A percentile compares a stretch with the other conserved stretches of the same genome.
These are phyloP conservation scores for Pocillopora damicornis DNA, from an alignment of 64 coral and sea anemone genomes.

Conservation along the genomic window DNA sequence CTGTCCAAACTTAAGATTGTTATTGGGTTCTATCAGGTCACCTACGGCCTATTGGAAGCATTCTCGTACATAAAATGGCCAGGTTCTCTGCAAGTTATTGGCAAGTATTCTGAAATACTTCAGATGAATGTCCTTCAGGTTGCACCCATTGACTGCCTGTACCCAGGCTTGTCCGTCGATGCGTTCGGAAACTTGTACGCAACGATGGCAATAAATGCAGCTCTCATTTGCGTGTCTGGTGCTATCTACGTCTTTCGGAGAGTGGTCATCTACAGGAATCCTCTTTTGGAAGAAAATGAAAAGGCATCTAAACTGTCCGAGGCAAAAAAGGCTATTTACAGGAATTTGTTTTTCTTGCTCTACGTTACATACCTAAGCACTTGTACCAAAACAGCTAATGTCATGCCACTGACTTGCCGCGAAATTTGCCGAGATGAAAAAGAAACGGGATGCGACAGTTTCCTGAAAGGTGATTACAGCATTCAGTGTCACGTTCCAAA, in stretches of 20 bases:
- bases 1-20: neutral
- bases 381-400: conserved; percentile 1
- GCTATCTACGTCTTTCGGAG: neutral
- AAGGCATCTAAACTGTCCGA: neutral
- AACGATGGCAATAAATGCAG: conserved; percentile 8
- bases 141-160: neutral
- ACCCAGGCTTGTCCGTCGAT: neutral
- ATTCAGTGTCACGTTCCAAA: neutral
- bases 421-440: conserved; percentile 31
- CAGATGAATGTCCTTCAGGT: conserved; percentile 11
- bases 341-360: conserved; percentile 21
- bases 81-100: neutral
- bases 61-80: conserved; percentile 14
- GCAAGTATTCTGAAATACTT: neutral
- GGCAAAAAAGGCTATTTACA: conserved; percentile 18
- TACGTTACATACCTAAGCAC: conserved; percentile 39
- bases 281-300: neutral
- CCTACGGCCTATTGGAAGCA: neutral
- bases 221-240: neutral
- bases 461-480: conserved; percentile 33
- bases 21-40: conserved; percentile 20
- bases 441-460: neutral
- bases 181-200: conserved; percentile 2
- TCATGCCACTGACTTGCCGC: conserved; percentile 46
- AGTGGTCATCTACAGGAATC: neutral